Evolutionary conservation across 2,113 vertebrate species (phyloP), one percentile per base, ranked within the genome.

Genomic region (Sebastes schlegelii): DNA sequence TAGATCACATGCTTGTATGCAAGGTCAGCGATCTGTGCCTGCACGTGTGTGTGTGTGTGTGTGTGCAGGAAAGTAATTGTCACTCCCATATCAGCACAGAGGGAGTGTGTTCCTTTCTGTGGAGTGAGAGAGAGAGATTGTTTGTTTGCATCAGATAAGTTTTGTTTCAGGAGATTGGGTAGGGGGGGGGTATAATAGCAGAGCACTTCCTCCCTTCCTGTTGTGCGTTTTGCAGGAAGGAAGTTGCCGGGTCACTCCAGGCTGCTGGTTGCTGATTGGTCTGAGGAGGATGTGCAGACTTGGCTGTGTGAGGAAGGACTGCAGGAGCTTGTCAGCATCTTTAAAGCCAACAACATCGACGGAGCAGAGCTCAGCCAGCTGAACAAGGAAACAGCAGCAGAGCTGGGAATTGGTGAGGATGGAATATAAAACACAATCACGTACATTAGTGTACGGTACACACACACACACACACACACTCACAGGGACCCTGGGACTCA

Each of bases 381-480:
- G 86, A 96, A 92, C 76, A 97, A 95, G 86, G 96, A 97, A 82
- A 96, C 93, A 8, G 92, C 97, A 77, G 62, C 84, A 16, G 97
- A 97, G 74, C 92, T 97, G 89, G 96, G 97, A 92, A 96, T 97
- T 16, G 96, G 97, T 97, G 95, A 97, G 96, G 54, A 72, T 17
- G 16, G 5, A 71, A 62, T 52, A 74, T 71, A 42, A 73, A 64
- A 62, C 55, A 48, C 60, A 63, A 70, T 49, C 55, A 51, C 4
- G 16, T 23, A 81, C 13, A 68, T 67, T 9, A 40, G 72, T 42
- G 43, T 13, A 58, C 46, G 58, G 3, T 17, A 8, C 45, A 55
- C 68, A 75, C 57, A 70, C 43, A 8, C 45, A 55, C 68, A 75
- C 57, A 70, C 43, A 54, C 40, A 23, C 67, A 19, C 17, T 13